Percentiles rank a stretch among this genome's conserved stretches.
These are phyloP conservation scores for Regulus satrapa DNA, from an alignment of 2,113 vertebrate species.

Conservation along the genomic window DNA sequence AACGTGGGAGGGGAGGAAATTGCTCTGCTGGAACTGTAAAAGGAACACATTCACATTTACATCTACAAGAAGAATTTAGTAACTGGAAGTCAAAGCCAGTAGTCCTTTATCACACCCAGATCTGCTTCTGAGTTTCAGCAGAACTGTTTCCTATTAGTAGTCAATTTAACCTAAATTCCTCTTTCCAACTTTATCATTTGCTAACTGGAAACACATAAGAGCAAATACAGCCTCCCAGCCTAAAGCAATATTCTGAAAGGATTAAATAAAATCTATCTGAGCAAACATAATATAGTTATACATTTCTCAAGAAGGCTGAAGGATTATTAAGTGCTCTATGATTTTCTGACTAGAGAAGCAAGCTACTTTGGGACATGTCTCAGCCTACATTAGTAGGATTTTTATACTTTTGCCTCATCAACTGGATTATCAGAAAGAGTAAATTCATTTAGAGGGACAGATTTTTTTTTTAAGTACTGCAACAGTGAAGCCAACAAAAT, in stretches of 20 bases:
- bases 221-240: slow-evolving; percentile 16
- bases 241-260: slow-evolving; percentile 53
- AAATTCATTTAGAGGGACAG: not conserved
- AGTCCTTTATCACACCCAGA: not conserved
- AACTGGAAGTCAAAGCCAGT: not conserved
- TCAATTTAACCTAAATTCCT: not conserved
- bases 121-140: not conserved
- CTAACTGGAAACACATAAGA: slow-evolving; percentile 1
- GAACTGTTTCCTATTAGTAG: not conserved
- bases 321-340: slow-evolving; percentile 38
- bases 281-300: slow-evolving; percentile 26
- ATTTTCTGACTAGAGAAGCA: slow-evolving; percentile 20
- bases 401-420: slow-evolving; percentile 38
- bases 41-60: not conserved
- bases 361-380: slow-evolving; percentile 23
- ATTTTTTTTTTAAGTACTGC: not conserved
- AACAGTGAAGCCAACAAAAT: not conserved
- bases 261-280: slow-evolving; percentile 53
- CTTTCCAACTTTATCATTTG: not conserved
- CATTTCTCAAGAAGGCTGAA: slow-evolving; percentile 27
- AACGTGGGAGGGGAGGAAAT: no score
- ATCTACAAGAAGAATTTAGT: not conserved
- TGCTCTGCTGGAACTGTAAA: not conserved
- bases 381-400: slow-evolving; percentile 41
- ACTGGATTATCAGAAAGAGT: slow-evolving; percentile 29